Percentiles rank a stretch among this genome's conserved stretches.
These are phyloP conservation scores for Epirrita christyi DNA, from an alignment of 2,888 invertebrate species.

Conservation along the genomic window DNA sequence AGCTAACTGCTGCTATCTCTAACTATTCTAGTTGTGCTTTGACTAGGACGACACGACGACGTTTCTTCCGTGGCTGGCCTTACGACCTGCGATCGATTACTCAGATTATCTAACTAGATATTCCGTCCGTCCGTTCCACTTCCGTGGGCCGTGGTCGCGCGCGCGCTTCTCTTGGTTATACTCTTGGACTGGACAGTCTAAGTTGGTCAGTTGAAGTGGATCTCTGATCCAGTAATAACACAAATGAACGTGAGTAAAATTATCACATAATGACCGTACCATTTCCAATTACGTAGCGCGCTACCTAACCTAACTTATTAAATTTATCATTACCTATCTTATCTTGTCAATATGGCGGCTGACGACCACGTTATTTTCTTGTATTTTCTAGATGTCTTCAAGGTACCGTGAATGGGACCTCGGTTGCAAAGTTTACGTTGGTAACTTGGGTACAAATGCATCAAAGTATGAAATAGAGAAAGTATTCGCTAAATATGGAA, in stretches of 20 bases:
- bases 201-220: too few species aligned
- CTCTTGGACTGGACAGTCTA: too few species aligned
- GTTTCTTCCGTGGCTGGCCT: too few species aligned
- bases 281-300: not conserved
- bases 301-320: not conserved
- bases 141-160: too few species aligned
- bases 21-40: too few species aligned
- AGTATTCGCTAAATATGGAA: conserved; percentile 94
- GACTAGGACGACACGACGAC: too few species aligned
- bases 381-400: conserved; percentile 87
- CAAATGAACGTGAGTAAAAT: conserved; percentile 16
- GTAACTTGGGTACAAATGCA: conserved; percentile 95
- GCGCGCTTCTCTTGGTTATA: too few species aligned
- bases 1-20: too few species aligned
- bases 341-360: conserved; percentile 13
- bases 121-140: not conserved
- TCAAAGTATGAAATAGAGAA: conserved; percentile 95
- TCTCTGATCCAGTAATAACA: not conserved
- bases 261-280: not conserved
- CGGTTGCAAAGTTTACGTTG: conserved; percentile 96
- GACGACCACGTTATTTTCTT: conserved; percentile 38
- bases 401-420: conserved; percentile 92
- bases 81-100: too few species aligned
- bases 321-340: too few species aligned
- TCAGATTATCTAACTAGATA: too few species aligned